Conservation (phyloP, 1,140 invertebrate genomes). For the Lasioglossum baleicum region DNA sequence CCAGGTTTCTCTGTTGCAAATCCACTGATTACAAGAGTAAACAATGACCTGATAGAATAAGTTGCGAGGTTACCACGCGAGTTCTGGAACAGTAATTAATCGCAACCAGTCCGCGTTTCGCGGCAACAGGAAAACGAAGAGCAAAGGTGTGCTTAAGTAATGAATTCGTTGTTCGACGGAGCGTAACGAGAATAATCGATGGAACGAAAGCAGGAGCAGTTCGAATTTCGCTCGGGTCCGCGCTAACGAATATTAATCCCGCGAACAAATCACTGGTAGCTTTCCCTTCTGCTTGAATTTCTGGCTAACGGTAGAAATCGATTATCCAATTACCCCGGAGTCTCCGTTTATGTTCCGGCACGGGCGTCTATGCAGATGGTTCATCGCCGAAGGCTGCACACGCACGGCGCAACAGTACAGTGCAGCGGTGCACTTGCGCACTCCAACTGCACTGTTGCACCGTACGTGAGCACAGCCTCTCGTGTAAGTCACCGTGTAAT, state of each 20-base stretch:
- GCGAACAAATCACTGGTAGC: conserved; percentile 17
- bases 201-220: neutral
- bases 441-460: neutral
- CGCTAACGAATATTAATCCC: conserved; percentile 16
- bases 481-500: conserved; percentile 64
- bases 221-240: neutral
- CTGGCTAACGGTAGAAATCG: conserved; percentile 51
- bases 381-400: conserved; percentile 49
- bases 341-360: conserved; percentile 16
- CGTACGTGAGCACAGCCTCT: conserved; percentile 39
- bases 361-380: conserved; percentile 20
- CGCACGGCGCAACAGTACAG: conserved; percentile 42
- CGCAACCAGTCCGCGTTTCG: too few species aligned
- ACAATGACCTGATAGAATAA: too few species aligned
- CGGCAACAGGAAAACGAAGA: neutral
- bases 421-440: too few species aligned
- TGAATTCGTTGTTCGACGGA: neutral
- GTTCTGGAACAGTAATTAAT: too few species aligned
- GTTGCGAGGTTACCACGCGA: too few species aligned
- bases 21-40: too few species aligned
- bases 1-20: too few species aligned
- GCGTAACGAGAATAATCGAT: neutral
- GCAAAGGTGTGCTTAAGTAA: neutral
- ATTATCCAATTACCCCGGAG: conserved; percentile 59
- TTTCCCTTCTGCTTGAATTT: conserved; percentile 28